Conservation (phyloP, 2,888 invertebrate genomes). For the Eledona agricola region DNA sequence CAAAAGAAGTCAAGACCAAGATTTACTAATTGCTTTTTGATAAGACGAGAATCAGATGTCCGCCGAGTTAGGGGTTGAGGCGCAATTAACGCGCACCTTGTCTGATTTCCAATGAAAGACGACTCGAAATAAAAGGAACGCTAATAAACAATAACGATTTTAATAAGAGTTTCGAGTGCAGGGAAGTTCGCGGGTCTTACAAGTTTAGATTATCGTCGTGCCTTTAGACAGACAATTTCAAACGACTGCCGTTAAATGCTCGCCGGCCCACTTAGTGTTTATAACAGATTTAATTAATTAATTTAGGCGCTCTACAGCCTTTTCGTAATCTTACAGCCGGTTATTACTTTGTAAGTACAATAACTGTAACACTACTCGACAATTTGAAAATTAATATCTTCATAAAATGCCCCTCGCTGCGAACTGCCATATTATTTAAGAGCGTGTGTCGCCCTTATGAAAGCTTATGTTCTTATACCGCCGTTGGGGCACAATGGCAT, state of each 20-base stretch:
- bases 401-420: slow-evolving; percentile 62
- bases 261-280: slow-evolving; percentile 60
- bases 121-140: slow-evolving; percentile 44
- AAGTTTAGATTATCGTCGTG: slow-evolving; percentile 45
- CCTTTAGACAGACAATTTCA: slow-evolving; percentile 48
- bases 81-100: slow-evolving; percentile 16
- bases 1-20: no score
- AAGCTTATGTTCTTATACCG: slow-evolving; percentile 59
- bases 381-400: slow-evolving; percentile 63
- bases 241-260: slow-evolving; percentile 49
- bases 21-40: slow-evolving; percentile 5
- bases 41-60: neutral
- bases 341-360: slow-evolving; percentile 63
- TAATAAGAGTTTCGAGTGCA: slow-evolving; percentile 50
- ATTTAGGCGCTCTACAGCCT: slow-evolving; percentile 61
- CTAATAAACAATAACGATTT: slow-evolving; percentile 52
- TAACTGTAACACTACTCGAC: slow-evolving; percentile 63
- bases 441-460: slow-evolving; percentile 59
- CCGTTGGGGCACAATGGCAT: slow-evolving; percentile 47
- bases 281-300: slow-evolving; percentile 64
- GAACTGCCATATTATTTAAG: slow-evolving; percentile 56
- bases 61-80: neutral
- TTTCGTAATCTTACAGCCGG: slow-evolving; percentile 62
- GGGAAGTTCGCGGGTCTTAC: slow-evolving; percentile 40
- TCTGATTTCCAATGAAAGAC: slow-evolving; percentile 15